Base-by-base conservation (phyloP, 1,140 invertebrate genomes). In the Pseudomyrmex flavicornis region DNA sequence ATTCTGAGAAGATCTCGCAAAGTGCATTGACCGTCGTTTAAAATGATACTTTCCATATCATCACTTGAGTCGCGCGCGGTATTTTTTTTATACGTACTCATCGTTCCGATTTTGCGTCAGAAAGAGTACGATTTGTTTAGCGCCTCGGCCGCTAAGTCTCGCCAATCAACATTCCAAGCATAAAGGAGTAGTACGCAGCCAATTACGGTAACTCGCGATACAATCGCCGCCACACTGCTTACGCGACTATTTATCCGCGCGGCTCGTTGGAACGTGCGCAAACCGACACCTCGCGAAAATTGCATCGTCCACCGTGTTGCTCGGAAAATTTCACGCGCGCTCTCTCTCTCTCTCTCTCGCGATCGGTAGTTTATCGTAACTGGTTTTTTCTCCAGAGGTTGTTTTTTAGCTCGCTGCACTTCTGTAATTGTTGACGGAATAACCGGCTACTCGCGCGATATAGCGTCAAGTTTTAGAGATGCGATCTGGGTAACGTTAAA, bases 141-240 rank as follows among this genome's bases (percentile, higher is more conserved):
- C 85, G 77, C 83, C 84, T 84, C 75, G 76, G 65, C 84, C 58
- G 65, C 79, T 80, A 59, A 91, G 91, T 91, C 90, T 91, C 84
- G 88, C 87, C 90, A 91, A 92, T 93, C 92, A 92, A 92, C 91
- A 92, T 93, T 93, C 90, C 91, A 87, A 83, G 85, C 86, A 86
- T 91, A 91, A 76, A 72, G 86, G 35, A 35, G 35, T 35, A 91
- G 89, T 89, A 90, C 83, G 90, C 88, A 86, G 87, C 87, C 90
- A 92, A 91, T 92, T 91, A 92, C 87, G 85, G 89, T 77, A 35
- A 84, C 80, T 73, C 84, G 82, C 82, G 92, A 92, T 92, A 91
- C 88, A 86, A 92, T 92, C 92, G 63, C 65, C 35, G 63, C 48
- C 2, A 17, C 17, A 54, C 68, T 35, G 82, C 83, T 17, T 89